Base-by-base conservation (phyloP, 2,797 vertebrate species). In the Hemibagrus guttatus region DNA sequence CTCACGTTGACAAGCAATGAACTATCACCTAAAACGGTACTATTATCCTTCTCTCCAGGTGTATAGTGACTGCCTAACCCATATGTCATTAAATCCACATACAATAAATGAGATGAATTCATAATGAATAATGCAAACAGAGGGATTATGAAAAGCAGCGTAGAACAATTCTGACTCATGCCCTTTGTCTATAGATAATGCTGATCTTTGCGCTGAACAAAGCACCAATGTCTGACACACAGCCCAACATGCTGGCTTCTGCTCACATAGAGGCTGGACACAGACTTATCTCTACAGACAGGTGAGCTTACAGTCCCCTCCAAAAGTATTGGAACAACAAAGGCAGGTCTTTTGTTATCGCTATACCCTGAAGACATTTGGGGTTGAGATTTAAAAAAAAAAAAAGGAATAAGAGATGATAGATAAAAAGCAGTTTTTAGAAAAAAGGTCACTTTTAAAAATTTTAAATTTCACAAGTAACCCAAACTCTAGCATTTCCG, bases 21-120 rank as follows among this genome's bases (percentile, higher is more conserved):
- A 87, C 89, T 91, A 42, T 87, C 87, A 0, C 59, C 92, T 11
- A 81, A 74, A 69, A 94, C 91, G 95, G 97, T 97, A 96, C 31
- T 72, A 35, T 31, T 63, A 63, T 42, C 12, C 39, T 59, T 56
- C 42, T 69, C 52, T 66, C 49, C 42, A 78, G 14, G 54, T 21
- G 42, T 78, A 84, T 23, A 81, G 28, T 35, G 79, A 78, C 46
- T 19, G 4, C 46, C 3, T 74, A 39, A 63, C 68, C 59, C 28
- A 74, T 19, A 68, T 49, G 35, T n/a, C 19, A 58, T 72, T 35
- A 58, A 52, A 63, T 35, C 17, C 28, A 75, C n/a, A n/a, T 17
- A 42, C 17, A 46, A 39, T 5, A 71, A 42, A 16, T 71, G 8
- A 35, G 35, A 69, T 71, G 0, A 17, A 39, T 83, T n/a, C 21